Base-by-base conservation (phyloP, 1,140 invertebrate genomes). In the Physella acuta region DNA sequence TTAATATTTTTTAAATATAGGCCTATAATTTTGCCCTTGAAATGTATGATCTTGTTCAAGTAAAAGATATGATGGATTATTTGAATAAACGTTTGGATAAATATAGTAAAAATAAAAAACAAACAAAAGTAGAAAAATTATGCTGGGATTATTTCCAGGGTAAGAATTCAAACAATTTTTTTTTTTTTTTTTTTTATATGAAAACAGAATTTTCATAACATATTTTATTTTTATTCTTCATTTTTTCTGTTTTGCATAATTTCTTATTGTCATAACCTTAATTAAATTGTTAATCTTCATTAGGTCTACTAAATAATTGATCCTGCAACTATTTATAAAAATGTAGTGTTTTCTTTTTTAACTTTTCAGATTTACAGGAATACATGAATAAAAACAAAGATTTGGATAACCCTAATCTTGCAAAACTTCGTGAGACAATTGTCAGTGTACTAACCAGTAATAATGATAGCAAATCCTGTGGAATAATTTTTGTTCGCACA, bases 401-500 rank as follows among this genome's bases (percentile, higher is more conserved):
- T 53, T n/a, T n/a, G 3, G 51, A 53, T 28, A 71, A 74, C 30
- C 73, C 70, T 24, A 75, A 75, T 59, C 58, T 72, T 20, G 30
- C n/a, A 26, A 51, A 20, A 3, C 61, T 75, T 33, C 53, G 24
- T 4, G 49, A 37, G 49, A 24, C 24, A 26, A 28, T 49, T 73
- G 36, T 24, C 2, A 16, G n/a, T 65, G 20, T 28, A 69, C 16
- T 44, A n/a, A 30, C 69, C 14, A 34, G 33, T 11, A n/a, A 44
- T 39, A 67, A 73, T 33, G 58, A 58, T 16, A 31, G 20, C 1
- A 24, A 60, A 36, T 60, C 58, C 4, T 37, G 66, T 30, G 67
- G 56, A 24, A 75, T 75, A 28, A 67, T 73, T 3, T 75, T 75
- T 71, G 74, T 75, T 11, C 53, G 67, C 3, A 75, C 74, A 28